These are phyloP conservation scores for Drepana arcuata DNA, from an alignment of 1,140 invertebrate species.

Conservation along the genomic window DNA sequence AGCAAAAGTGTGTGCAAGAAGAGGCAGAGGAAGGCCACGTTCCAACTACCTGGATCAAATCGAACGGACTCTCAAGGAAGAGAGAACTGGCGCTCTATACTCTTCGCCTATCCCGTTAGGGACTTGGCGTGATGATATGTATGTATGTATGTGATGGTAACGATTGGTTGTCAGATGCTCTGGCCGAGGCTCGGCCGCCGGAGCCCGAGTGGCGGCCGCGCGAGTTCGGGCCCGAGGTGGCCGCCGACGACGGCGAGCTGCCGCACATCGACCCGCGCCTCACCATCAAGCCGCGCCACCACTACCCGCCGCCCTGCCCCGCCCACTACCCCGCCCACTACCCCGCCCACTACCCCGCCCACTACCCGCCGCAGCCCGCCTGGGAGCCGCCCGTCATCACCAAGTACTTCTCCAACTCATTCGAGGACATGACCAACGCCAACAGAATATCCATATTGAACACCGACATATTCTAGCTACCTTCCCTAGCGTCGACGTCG, in stretches of 20 bases:
- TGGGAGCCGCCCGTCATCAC: conserved; percentile 35
- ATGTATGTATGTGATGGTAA: too few species aligned
- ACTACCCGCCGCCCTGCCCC: too few species aligned
- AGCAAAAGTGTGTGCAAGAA: too few species aligned
- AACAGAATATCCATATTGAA: neutral
- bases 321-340: conserved; percentile 1
- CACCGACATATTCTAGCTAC: neutral
- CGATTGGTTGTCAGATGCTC: too few species aligned
- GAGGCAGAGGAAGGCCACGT: too few species aligned
- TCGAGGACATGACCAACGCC: too few species aligned
- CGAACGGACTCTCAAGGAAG: too few species aligned
- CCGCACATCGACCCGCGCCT: conserved; percentile 53
- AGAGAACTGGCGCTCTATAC: too few species aligned
- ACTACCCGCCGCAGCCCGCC: conserved; percentile 5
- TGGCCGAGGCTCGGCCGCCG: too few species aligned
- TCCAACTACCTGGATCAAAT: too few species aligned
- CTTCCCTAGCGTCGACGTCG: neutral
- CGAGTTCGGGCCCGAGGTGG: conserved; percentile 56
- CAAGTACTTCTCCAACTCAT: conserved; percentile 21
- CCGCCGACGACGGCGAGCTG: conserved; percentile 37
- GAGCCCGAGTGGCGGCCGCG: neutral
- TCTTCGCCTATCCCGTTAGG: too few species aligned
- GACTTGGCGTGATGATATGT: too few species aligned
- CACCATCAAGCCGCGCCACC: conserved; percentile 21
- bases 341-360: conserved; percentile 1